Evolutionary conservation across 2,888 invertebrate genomes (phyloP).

Genomic region (Ceramica pisi): DNA sequence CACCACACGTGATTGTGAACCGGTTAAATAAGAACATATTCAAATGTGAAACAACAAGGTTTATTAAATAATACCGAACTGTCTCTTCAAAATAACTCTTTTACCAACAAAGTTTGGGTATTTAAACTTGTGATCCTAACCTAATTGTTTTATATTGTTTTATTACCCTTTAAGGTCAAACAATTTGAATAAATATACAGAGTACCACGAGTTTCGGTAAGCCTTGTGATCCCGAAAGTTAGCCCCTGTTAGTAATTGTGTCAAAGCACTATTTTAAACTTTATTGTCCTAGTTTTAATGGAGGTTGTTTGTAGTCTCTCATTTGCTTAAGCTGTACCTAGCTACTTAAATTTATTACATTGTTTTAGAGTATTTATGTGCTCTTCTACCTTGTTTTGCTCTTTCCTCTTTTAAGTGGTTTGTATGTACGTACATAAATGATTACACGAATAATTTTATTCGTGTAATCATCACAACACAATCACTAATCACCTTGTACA

Average conservation of each 20-base stretch:
- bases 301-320: background rate
- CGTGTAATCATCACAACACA: too few relatives aligned
- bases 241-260: slow-evolving; percentile 19
- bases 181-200: slow-evolving; percentile 51
- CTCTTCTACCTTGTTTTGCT: too few relatives aligned
- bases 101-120: slow-evolving; percentile 30
- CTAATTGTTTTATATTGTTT: slow-evolving; percentile 51
- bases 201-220: slow-evolving; percentile 12
- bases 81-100: slow-evolving; percentile 16
- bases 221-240: slow-evolving; percentile 40
- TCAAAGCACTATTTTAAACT: slow-evolving; percentile 25
- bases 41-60: background rate
- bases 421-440: too few relatives aligned
- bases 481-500: too few relatives aligned
- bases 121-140: slow-evolving; percentile 34
- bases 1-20: too few relatives aligned
- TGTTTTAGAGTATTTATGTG: too few relatives aligned
- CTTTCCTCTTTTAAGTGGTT: too few relatives aligned
- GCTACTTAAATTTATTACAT: too few relatives aligned
- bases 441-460: too few relatives aligned
- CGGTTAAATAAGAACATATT: background rate
- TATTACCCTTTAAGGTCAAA: slow-evolving; percentile 34
- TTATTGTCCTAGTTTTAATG: slow-evolving; percentile 3
- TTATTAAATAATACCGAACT: background rate
- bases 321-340: background rate